Evolutionary conservation across 2,113 vertebrate species (phyloP), one percentile per base, ranked within the genome.

Genomic region (Furnarius figulus): DNA sequence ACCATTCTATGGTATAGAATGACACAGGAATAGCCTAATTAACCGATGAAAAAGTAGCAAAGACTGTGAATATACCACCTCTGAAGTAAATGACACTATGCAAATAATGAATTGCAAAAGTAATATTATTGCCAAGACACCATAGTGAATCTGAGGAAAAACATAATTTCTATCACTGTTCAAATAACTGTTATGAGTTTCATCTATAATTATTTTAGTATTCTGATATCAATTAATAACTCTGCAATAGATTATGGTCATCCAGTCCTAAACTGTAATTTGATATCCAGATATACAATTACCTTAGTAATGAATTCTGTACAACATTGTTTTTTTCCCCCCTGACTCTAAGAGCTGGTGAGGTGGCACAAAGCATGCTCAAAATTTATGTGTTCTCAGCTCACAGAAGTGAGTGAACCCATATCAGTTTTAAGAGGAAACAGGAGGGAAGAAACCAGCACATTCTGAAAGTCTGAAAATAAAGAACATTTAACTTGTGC

Each of bases 31-130:
- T 12, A 50, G 5, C 8, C 11, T 71, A 67, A 31, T 39, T 66
- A 81, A 67, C 1, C 0, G 0, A 21, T 10, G 7, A 42, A 86
- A 95, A 77, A 37, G 3, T 3, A 3, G 42, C 10, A 63, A 33
- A 66, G 0, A 2, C 0, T 72, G 55, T 53, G 5, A 65, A 46
- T 63, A 59, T 33, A 10, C 4, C 2, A 72, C 10, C 31, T 47
- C 16, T 52, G 35, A 78, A 74, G 14, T 50, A 82, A 85, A 59
- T 67, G 11, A 20, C 22, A 44, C 8, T 33, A 47, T 22, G 12
- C 4, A 87, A 78, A 82, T 50, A 33, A 89, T 71, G 14, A 89
- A 95, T 68, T 30, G 4, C 14, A 61, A 39, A 56, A 11, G 8
- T 9, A 49, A 10, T 53, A n/a, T 20, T 83, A 62, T 58, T 14